Evolutionary conservation across 2,797 vertebrate species (phyloP).

Genomic region (Pseudocheirus occidentalis): DNA sequence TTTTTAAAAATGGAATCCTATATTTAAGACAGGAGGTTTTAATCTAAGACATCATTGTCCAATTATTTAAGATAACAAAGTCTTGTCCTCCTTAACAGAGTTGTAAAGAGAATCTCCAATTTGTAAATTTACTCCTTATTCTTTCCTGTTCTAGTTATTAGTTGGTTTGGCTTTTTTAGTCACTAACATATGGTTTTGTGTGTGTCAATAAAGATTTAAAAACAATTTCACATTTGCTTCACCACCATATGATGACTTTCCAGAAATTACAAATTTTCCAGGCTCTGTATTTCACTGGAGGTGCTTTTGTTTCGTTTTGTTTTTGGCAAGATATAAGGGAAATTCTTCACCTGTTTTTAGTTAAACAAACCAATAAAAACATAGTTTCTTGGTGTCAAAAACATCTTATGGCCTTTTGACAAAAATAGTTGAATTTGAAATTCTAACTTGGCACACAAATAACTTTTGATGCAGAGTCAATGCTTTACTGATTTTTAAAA

Average conservation of each 20-base stretch:
- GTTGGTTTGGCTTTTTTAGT: background rate
- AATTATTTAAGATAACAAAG: slow-evolving; percentile 2
- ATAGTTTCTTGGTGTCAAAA: slow-evolving; percentile 46
- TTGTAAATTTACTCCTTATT: slow-evolving; percentile 10
- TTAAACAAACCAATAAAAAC: slow-evolving; percentile 60
- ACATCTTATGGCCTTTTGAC: slow-evolving; percentile 35
- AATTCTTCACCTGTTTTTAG: slow-evolving; percentile 63
- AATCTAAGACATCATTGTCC: background rate
- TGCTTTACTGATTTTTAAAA: background rate
- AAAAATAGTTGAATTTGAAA: slow-evolving; percentile 11
- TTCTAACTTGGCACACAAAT: background rate
- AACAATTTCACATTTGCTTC: slow-evolving; percentile 62
- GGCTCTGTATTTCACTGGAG: slow-evolving; percentile 46
- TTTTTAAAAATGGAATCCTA: background rate
- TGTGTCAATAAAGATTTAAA: slow-evolving; percentile 50
- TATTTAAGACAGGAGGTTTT: background rate
- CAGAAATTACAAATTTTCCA: slow-evolving; percentile 66
- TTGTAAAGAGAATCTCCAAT: background rate
- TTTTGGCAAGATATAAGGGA: slow-evolving; percentile 44
- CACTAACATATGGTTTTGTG: slow-evolving; percentile 52
- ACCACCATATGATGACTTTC: slow-evolving; percentile 58
- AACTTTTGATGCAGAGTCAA: accelerated
- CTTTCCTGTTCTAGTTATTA: background rate
- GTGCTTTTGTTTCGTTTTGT: slow-evolving; percentile 66
- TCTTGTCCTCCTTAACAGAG: background rate